Evolutionary conservation across 2,797 vertebrate genomes (phyloP).

Genomic region (Micropoecilia bifurca): DNA sequence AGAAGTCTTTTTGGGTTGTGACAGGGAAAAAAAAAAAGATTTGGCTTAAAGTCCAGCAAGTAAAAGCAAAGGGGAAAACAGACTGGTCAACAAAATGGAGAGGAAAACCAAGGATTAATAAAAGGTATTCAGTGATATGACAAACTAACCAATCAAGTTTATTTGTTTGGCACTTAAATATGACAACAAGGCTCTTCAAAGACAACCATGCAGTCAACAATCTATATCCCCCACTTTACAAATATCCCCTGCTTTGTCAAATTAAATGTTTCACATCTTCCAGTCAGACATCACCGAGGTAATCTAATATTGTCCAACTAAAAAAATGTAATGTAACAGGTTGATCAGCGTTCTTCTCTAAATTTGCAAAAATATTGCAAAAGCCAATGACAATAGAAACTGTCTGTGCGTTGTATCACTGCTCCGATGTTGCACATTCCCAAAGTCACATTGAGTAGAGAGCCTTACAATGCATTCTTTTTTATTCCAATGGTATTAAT

Average conservation of each 20-base stretch:
- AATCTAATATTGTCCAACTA: no score
- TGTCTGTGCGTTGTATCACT: no score
- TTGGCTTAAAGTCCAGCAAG: conserved; percentile 21
- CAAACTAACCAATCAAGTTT: background rate
- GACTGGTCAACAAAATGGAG: conserved; percentile 9
- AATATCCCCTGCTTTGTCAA: background rate
- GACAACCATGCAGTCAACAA: no score
- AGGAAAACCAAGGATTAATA: conserved; percentile 4
- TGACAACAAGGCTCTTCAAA: no score
- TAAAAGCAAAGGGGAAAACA: conserved; percentile 34
- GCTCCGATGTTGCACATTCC: no score
- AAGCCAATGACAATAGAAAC: background rate
- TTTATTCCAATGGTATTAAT: background rate
- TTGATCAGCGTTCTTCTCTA: no score
- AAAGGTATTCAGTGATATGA: background rate
- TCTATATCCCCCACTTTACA: background rate
- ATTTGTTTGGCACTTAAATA: no score
- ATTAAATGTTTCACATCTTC: background rate
- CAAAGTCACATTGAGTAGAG: background rate
- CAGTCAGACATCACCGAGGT: no score
- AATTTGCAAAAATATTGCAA: background rate
- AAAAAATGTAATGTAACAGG: no score
- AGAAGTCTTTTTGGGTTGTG: conserved; percentile 19
- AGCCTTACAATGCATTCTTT: background rate
- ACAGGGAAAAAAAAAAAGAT: conserved; percentile 8